A percentile compares a stretch with the other conserved stretches of the same genome.
phyloP scores from a whole-genome alignment of 2,797 vertebrate species.

The Odontamblyopus rebecca region DNA sequence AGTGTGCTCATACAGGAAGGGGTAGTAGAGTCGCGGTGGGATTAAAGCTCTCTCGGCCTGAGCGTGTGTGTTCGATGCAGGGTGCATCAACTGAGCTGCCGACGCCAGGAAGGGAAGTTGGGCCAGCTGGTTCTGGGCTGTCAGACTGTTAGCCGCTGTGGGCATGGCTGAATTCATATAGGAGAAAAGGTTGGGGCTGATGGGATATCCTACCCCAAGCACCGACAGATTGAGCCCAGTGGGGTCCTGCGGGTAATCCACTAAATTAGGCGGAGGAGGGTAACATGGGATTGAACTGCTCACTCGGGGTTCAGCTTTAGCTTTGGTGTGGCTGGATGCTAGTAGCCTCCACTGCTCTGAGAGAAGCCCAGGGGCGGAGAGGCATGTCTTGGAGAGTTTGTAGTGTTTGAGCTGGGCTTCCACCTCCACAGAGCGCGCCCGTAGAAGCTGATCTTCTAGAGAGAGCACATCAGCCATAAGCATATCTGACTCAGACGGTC shows the following conservation, averaged over 20 bases:
- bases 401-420: constrained; percentile 83
- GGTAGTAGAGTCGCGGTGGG: constrained; percentile 89
- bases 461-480: constrained; percentile 85
- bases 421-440: constrained; percentile 80
- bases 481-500: constrained; percentile 79
- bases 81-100: constrained; percentile 84
- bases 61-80: constrained; percentile 66
- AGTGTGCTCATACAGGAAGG: constrained; percentile 87
- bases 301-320: constrained; percentile 66
- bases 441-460: constrained; percentile 81
- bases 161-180: constrained; percentile 87
- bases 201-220: constrained; percentile 89
- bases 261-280: constrained; percentile 80
- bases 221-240: constrained; percentile 88
- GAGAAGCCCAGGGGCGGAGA: constrained; percentile 72
- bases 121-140: constrained; percentile 72
- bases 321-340: constrained; percentile 71
- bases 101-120: constrained; percentile 90
- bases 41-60: constrained; percentile 78
- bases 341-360: constrained; percentile 88
- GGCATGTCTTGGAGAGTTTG: constrained; percentile 80
- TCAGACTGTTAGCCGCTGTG: constrained; percentile 41
- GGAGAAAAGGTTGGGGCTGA: constrained; percentile 88
- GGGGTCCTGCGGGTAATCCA: constrained; percentile 84
- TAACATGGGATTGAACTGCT: constrained; percentile 85